phyloP scores from a whole-genome alignment of 37 sponge, comb jelly and placozoan species.

The Dysidea cf. avara region DNA sequence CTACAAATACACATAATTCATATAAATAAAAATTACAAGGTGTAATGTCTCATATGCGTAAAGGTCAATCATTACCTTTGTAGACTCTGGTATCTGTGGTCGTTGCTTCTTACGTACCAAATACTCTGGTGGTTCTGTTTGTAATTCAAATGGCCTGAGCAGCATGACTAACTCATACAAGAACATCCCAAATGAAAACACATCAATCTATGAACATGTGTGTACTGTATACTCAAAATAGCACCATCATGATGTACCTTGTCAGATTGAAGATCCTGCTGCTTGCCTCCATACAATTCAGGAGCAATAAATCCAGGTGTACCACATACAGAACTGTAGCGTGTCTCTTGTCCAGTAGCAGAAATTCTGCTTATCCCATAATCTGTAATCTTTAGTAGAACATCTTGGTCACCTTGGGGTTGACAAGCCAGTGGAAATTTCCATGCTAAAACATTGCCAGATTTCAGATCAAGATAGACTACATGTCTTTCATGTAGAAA shows the following conservation, averaged over 20 bases:
- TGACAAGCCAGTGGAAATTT: conserved; percentile 57
- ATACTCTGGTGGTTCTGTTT: no score
- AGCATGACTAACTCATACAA: conserved; percentile 73
- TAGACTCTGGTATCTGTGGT: no score
- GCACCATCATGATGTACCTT: conserved; percentile 53
- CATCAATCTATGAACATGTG: conserved; percentile 68
- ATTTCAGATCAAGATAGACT: no score
- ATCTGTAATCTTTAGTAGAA: conserved; percentile 74
- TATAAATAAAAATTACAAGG: no score
- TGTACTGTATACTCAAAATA: no score
- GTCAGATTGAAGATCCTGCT: conserved; percentile 48
- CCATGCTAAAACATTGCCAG: conserved; percentile 88
- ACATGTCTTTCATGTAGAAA: conserved; percentile 78
- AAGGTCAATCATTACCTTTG: no score
- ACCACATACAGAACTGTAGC: conserved; percentile 52
- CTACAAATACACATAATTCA: no score
- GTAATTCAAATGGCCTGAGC: conserved; percentile 54
- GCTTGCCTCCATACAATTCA: conserved; percentile 53
- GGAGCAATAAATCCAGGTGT: conserved; percentile 94
- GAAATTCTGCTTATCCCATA: conserved; percentile 78
- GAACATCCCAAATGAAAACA: conserved; percentile 88
- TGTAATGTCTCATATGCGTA: no score
- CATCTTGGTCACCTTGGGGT: conserved; percentile 31
- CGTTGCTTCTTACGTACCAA: no score
- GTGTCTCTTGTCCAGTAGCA: conserved; percentile 30